These are phyloP conservation scores for Callocephalon fimbriatum DNA, from an alignment of 2,113 vertebrate genomes.

Conservation along the genomic window DNA sequence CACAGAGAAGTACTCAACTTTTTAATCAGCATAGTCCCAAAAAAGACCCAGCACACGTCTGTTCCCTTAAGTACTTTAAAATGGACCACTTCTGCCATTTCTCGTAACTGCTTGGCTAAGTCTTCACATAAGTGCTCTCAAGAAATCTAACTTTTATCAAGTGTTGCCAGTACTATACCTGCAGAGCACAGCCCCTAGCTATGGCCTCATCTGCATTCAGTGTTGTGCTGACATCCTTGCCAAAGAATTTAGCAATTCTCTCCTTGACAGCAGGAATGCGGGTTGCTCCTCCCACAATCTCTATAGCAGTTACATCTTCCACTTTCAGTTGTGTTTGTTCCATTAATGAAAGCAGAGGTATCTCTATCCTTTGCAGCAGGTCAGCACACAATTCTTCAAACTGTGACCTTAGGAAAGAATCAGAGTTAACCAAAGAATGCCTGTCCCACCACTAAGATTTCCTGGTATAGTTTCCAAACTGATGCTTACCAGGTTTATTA, in stretches of 20 bases:
- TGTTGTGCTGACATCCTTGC: slow-evolving; percentile 82
- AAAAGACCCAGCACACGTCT: accelerated
- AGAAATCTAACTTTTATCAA: not conserved
- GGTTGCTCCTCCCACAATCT: slow-evolving; percentile 84
- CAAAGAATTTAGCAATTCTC: slow-evolving; percentile 82
- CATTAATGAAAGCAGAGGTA: slow-evolving; percentile 75
- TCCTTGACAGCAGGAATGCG: slow-evolving; percentile 84
- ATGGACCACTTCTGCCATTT: not conserved
- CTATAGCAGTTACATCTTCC: slow-evolving; percentile 79
- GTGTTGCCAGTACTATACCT: slow-evolving; percentile 64
- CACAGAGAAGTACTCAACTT: not conserved
- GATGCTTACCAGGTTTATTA: not conserved
- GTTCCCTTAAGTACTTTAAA: not conserved
- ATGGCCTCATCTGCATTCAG: slow-evolving; percentile 86
- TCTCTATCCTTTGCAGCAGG: slow-evolving; percentile 77
- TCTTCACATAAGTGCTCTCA: not conserved
- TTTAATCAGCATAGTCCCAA: not conserved
- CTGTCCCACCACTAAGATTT: not conserved
- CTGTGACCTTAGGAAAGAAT: slow-evolving; percentile 67
- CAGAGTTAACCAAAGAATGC: not conserved
- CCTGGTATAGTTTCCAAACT: not conserved
- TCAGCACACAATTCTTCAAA: slow-evolving; percentile 84
- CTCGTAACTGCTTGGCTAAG: not conserved
- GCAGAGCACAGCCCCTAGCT: slow-evolving; percentile 81
- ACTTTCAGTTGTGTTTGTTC: slow-evolving; percentile 76